phyloP scores from a whole-genome alignment of 2,113 vertebrate species.

The Phalacrocorax brasilianus region DNA sequence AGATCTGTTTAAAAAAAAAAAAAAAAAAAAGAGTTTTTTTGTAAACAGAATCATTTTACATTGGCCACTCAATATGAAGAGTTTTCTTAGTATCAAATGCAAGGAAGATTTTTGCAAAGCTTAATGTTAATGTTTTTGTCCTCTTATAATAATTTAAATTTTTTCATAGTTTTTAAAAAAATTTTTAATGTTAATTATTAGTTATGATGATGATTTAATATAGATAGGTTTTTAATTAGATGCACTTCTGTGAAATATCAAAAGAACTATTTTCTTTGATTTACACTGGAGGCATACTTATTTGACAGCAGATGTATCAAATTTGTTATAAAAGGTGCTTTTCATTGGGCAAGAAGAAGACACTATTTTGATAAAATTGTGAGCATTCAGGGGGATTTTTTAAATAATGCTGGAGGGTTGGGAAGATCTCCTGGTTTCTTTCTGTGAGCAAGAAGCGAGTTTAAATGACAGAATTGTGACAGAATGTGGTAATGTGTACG shows the following conservation, averaged over 20 bases:
- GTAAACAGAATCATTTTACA: conserved; percentile 68
- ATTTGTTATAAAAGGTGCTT: conserved; percentile 79
- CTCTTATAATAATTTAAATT: conserved; percentile 77
- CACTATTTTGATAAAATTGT: conserved; percentile 80
- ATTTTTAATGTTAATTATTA: conserved; percentile 81
- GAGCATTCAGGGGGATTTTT: conserved; percentile 74
- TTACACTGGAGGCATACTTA: conserved; percentile 82
- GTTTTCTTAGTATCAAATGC: conserved; percentile 73
- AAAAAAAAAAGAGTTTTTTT: background rate
- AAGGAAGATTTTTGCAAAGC: conserved; percentile 77
- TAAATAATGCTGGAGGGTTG: conserved; percentile 72
- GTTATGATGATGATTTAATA: conserved; percentile 77
- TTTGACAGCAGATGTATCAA: conserved; percentile 79
- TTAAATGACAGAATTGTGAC: conserved; percentile 67
- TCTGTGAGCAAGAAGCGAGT: conserved; percentile 65
- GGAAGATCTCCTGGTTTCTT: conserved; percentile 69
- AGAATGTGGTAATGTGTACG: conserved; percentile 71
- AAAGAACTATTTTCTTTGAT: conserved; percentile 80
- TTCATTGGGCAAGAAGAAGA: conserved; percentile 76
- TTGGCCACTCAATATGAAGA: conserved; percentile 62
- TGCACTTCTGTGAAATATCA: conserved; percentile 84
- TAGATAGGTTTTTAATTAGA: conserved; percentile 77
- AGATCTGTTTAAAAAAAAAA: conserved; percentile 53
- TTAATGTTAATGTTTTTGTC: conserved; percentile 76
- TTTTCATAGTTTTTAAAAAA: conserved; percentile 76